phyloP scores from a whole-genome alignment of 2,113 vertebrate species.

The Lepus timidus region DNA sequence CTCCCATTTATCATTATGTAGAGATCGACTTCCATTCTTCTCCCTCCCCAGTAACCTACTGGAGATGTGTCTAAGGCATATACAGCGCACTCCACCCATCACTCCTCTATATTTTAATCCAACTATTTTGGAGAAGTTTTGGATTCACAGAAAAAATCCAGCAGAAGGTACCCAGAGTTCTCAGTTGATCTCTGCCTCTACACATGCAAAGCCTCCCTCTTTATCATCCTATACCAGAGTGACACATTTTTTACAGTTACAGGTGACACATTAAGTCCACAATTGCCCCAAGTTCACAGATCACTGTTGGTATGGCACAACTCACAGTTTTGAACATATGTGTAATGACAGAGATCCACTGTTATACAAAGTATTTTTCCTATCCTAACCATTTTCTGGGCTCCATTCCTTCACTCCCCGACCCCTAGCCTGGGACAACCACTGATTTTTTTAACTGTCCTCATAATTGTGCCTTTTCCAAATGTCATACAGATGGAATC shows the following conservation, averaged over 20 bases:
- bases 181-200: fast-evolving
- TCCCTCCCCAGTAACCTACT: not conserved
- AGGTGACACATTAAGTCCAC: not conserved
- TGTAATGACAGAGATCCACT: no score
- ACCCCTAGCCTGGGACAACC: not conserved
- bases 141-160: not conserved
- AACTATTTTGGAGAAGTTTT: not conserved
- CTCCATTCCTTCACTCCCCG: not conserved
- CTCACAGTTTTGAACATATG: not conserved
- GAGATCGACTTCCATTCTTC: not conserved
- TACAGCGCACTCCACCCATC: not conserved
- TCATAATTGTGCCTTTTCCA: not conserved
- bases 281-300: not conserved
- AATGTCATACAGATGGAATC: not conserved
- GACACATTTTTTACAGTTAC: not conserved
- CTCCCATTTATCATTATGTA: not conserved
- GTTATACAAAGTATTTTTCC: not conserved
- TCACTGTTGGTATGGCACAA: not conserved
- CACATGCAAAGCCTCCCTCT: not conserved
- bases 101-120: not conserved
- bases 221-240: not conserved
- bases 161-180: not conserved
- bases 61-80: not conserved
- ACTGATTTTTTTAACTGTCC: not conserved
- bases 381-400: not conserved